Evolutionary conservation across 2,113 vertebrate species (phyloP), one percentile per base, ranked within the genome.

Genomic region (Sclerurus mexicanus): DNA sequence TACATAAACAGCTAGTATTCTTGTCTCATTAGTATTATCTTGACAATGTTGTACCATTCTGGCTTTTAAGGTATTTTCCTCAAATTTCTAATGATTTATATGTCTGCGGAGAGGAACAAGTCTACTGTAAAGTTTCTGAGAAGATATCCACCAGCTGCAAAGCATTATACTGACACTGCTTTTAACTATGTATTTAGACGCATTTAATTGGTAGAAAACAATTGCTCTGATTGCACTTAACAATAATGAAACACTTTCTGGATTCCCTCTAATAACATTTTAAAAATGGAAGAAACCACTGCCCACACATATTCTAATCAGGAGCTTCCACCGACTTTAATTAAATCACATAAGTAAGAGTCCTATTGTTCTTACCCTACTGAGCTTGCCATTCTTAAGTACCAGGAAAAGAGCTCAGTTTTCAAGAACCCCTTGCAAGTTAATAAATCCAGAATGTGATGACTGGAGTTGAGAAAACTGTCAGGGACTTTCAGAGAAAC

Each of bases 121-220:
- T 53, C 22, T 60, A 44, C 46, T 78, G 10, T 35, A 28, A 76
- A 58, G 27, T 39, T 71, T 76, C 68, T 83, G 49, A 90, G 42
- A 67, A 73, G 59, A 74, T 71, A 73, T 30, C 12, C n/a, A 63
- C 18, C 55, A 94, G 30, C 68, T 90, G 75, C 35, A 74, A 88
- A 74, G 27, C 47, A 47, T 86, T 83, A 49, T 28, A 35, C n/a
- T 4, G 1, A 46, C 42, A 27, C 37, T 86, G 64, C 64, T 89
- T 95, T 85, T 72, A 87, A 85, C 91, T 82, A 16, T 60, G 95
- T 85, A 62, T 89, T 66, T 83, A 90, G 78, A 63, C 85, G 30
- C 30, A 62, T 76, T 96, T 94, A 91, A 83, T 42, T 85, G 66
- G 73, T 85, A 91, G 77, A 92, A 95, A 68, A 87, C 17, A 56